Evolutionary conservation across 2,113 vertebrate genomes (phyloP), one percentile per base, ranked within the genome.

Genomic region (Platysternon megacephalum): DNA sequence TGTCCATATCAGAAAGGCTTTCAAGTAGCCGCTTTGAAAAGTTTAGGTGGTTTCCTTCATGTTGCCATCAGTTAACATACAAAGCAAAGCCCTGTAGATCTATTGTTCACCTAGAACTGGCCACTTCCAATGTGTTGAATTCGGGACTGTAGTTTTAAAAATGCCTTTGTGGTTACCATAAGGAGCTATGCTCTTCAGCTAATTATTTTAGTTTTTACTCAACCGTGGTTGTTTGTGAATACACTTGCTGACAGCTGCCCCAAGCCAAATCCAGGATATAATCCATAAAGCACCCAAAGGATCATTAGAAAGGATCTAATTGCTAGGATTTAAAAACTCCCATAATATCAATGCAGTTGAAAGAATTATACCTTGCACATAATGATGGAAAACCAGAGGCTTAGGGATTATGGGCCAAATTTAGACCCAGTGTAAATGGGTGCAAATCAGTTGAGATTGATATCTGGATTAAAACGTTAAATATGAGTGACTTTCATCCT

Each of bases 401-500:
- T 24, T 76, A 44, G 39, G 11, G 39, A 76, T 81, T 51, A 51
- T 1, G 6, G 19, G 24, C 22, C 42, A 46, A 82, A 68, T 2
- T 26, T 7, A 28, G n/a, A 35, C 42, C 4, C 10, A 7, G 35
- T 21, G 72, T 44, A 74, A 72, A 61, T 4, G 72, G 72, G 11
- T 76, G 35, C 12, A 29, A 49, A 22, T 5, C 10, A 17, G 12
- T 46, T 55, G 49, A 44, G 9, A 21, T 0, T 10, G 39, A 86
- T 16, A 46, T 35, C 56, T 5, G 7, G 53, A 52, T 55, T 13
- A 2, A 82, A 28, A 2, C 0, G 1, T 56, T 56, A 26, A 56
- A 56, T 28, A 1, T 2, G 68, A 48, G 39, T 11, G 12, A 10
- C 0, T 53, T 82, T 52, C 5, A 48, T 6, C 1, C 79, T 32